Conservation (phyloP, 2,888 invertebrate genomes). For the Mythimna pallens region DNA sequence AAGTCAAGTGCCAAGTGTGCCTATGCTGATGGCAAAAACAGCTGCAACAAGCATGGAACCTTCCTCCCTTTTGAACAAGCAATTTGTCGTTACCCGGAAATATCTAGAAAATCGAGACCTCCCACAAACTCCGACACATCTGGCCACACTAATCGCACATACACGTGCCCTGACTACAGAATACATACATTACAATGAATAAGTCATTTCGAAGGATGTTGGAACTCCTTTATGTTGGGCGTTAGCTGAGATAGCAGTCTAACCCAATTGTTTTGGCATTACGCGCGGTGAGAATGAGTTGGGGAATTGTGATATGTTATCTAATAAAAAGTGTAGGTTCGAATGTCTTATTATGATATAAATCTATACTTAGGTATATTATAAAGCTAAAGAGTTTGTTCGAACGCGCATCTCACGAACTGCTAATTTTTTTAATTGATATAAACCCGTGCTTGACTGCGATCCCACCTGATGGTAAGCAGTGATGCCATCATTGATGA, state of each 20-base stretch:
- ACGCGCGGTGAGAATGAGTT: conserved; percentile 34
- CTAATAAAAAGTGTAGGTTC: conserved; percentile 27
- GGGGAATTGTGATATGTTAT: conserved; percentile 21
- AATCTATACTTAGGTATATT: too few relatives aligned
- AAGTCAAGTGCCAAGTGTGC: too few relatives aligned
- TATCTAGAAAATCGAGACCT: conserved; percentile 23
- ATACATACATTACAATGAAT: conserved; percentile 73
- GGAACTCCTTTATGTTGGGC: conserved; percentile 43
- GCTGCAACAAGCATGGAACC: background rate
- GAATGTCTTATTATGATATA: background rate
- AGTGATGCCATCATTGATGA: too few relatives aligned
- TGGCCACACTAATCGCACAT: conserved; percentile 49
- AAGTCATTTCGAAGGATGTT: conserved; percentile 66
- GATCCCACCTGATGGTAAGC: too few relatives aligned
- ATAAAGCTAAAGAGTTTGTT: too few relatives aligned
- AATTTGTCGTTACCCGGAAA: background rate
- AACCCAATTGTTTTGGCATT: conserved; percentile 56
- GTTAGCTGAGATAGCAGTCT: conserved; percentile 41
- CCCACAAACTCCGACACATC: conserved; percentile 22
- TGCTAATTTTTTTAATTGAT: too few relatives aligned
- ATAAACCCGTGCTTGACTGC: too few relatives aligned
- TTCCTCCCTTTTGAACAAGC: background rate
- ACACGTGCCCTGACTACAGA: conserved; percentile 68
- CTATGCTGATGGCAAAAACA: background rate
- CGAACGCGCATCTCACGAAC: too few relatives aligned